phyloP scores from a whole-genome alignment of 2,888 invertebrate genomes.

The Pharmacophagus antenor region DNA sequence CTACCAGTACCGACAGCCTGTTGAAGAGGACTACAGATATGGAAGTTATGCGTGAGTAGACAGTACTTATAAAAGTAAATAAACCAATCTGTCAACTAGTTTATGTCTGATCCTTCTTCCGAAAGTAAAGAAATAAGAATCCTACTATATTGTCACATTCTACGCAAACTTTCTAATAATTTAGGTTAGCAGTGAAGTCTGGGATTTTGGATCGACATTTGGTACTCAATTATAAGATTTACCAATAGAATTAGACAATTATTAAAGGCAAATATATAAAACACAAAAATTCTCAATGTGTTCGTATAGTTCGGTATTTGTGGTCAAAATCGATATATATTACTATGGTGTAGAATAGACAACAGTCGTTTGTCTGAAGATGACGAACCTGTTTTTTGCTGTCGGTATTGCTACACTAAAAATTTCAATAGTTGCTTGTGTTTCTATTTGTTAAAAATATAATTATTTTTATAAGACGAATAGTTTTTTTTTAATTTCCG shows the following conservation, averaged over 20 bases:
- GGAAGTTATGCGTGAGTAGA: constrained; percentile 81
- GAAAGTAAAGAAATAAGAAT: background rate
- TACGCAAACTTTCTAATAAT: background rate
- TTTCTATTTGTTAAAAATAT: background rate
- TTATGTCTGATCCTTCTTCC: background rate
- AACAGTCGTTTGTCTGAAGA: background rate
- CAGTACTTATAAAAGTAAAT: background rate
- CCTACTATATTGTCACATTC: background rate
- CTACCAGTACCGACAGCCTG: constrained; percentile 61
- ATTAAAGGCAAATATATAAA: too few relatives aligned
- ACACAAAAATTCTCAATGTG: too few relatives aligned
- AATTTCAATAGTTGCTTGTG: background rate
- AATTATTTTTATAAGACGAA: too few relatives aligned
- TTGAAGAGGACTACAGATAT: constrained; percentile 86
- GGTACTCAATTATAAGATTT: too few relatives aligned
- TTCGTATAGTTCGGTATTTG: too few relatives aligned
- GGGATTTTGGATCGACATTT: too few relatives aligned
- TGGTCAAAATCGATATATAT: too few relatives aligned
- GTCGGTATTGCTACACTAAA: background rate
- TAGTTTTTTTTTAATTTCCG: too few relatives aligned
- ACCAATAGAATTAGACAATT: too few relatives aligned
- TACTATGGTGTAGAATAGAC: background rate
- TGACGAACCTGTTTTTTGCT: too few relatives aligned
- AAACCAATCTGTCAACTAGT: background rate
- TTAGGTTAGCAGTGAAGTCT: too few relatives aligned